Evolutionary conservation across 2,113 vertebrate species (phyloP).

Genomic region (Prinia subflava): DNA sequence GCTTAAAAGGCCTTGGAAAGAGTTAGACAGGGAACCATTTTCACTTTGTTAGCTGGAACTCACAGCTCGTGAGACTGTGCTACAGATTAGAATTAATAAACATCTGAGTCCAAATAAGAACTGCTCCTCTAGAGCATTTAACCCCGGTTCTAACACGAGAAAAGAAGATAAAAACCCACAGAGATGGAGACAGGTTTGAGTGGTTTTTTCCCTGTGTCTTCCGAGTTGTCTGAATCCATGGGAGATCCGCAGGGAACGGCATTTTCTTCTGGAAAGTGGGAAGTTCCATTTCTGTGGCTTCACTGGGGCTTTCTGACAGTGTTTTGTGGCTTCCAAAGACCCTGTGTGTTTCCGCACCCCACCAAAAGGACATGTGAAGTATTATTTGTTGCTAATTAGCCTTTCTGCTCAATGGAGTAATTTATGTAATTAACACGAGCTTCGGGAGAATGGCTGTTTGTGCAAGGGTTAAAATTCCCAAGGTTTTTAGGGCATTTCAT

Average conservation of each 20-base stretch:
- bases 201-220: background rate
- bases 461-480: background rate
- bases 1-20: background rate
- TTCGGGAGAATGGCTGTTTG: background rate
- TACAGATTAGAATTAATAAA: background rate
- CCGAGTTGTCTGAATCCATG: background rate
- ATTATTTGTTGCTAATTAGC: background rate
- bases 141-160: background rate
- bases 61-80: background rate
- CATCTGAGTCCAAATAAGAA: background rate
- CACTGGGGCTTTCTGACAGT: rapidly evolving
- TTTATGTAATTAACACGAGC: background rate
- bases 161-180: background rate
- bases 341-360: background rate
- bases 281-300: background rate
- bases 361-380: rapidly evolving
- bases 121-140: background rate
- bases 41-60: background rate
- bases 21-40: background rate
- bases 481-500: background rate
- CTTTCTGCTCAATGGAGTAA: background rate
- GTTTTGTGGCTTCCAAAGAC: background rate
- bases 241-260: background rate
- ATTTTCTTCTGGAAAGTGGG: background rate
- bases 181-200: rapidly evolving